Evolutionary conservation across 2,888 invertebrate species (phyloP).

Genomic region (Drosophila yooni): DNA sequence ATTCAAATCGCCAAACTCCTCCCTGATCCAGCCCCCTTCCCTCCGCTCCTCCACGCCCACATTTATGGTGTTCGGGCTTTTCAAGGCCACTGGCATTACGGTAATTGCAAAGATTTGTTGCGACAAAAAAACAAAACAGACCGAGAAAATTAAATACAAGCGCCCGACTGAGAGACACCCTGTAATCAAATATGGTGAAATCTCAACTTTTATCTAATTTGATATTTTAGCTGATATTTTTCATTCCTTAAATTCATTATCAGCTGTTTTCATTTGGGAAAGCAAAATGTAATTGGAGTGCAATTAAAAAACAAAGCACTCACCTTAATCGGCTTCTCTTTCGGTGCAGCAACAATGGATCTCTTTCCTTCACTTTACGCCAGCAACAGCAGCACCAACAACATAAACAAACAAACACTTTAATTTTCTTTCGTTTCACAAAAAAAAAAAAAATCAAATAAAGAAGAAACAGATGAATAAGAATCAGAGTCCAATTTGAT

Average conservation of each 20-base stretch:
- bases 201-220: neutral
- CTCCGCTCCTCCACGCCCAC: neutral
- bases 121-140: conserved; percentile 16
- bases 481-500: neutral
- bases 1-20: neutral
- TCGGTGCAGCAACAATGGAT: neutral
- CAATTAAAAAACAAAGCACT: too few species aligned
- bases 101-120: conserved; percentile 73
- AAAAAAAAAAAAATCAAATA: neutral
- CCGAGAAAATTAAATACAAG: neutral
- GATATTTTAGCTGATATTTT: neutral
- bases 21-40: neutral
- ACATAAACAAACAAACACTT: neutral
- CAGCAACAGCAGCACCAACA: neutral
- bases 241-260: neutral
- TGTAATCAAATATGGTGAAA: neutral
- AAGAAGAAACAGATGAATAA: too few species aligned
- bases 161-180: neutral
- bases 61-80: neutral
- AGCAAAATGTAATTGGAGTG: too few species aligned
- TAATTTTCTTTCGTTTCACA: neutral
- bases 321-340: neutral
- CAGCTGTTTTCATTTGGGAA: too few species aligned
- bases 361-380: neutral
- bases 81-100: conserved; percentile 75